These are phyloP conservation scores for Perca flavescens DNA, from an alignment of 2,113 vertebrate genomes.

Conservation along the genomic window DNA sequence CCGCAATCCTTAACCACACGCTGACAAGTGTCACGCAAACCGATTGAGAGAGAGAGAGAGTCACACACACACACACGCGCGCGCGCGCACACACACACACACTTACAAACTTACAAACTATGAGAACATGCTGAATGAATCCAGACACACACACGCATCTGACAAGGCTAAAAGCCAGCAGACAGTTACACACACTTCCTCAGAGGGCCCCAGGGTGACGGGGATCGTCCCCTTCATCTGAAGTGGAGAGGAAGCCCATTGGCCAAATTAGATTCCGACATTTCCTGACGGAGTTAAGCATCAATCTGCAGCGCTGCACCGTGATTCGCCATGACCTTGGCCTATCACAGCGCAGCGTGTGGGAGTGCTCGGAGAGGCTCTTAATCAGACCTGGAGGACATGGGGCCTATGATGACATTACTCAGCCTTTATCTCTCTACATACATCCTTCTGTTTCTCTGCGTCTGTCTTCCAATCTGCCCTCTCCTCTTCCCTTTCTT, in stretches of 20 bases:
- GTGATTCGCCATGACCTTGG: constrained; percentile 78
- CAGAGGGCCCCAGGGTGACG: constrained; percentile 41
- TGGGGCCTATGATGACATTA: constrained; percentile 71
- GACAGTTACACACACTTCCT: constrained; percentile 31
- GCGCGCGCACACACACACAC: not conserved
- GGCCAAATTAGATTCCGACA: constrained; percentile 75
- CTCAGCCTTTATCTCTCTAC: constrained; percentile 71
- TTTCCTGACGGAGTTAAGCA: constrained; percentile 76
- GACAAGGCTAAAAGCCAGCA: constrained; percentile 34
- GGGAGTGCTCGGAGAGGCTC: constrained; percentile 68
- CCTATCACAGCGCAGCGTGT: constrained; percentile 70
- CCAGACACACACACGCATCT: constrained; percentile 29
- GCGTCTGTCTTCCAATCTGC: constrained; percentile 24
- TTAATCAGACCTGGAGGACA: constrained; percentile 75
- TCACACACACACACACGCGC: not conserved
- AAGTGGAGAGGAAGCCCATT: constrained; percentile 72
- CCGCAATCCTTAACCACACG: constrained; percentile 54
- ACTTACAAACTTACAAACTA: not conserved
- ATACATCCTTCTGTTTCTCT: constrained; percentile 52
- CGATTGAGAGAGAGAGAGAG: not conserved
- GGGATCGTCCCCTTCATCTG: constrained; percentile 74
- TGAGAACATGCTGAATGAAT: constrained; percentile 27
- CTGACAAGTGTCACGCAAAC: constrained; percentile 45
- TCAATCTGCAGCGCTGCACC: constrained; percentile 67
- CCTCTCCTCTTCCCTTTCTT: constrained; percentile 22